Conservation (phyloP, 2,888 invertebrate species). For the Troilus luridus region DNA sequence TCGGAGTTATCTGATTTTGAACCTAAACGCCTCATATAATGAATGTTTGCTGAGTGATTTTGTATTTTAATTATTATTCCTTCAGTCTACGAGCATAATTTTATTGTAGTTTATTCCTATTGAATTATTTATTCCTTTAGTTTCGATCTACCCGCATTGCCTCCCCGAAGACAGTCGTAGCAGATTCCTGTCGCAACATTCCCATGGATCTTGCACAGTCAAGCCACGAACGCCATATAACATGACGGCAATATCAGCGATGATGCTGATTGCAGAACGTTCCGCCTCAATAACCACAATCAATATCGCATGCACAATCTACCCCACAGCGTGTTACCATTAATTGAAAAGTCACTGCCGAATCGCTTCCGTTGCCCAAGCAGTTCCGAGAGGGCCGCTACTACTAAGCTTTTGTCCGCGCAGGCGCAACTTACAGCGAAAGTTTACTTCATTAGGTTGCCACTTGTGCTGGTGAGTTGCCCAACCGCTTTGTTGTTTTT, state of each 20-base stretch:
- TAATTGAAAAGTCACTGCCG: constrained; percentile 21
- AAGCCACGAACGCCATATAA: neutral
- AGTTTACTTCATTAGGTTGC: constrained; percentile 37
- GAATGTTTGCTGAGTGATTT: no score
- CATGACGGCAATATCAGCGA: constrained; percentile 11
- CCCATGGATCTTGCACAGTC: neutral
- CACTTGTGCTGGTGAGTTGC: neutral
- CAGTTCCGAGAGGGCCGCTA: neutral
- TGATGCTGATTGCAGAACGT: constrained; percentile 23
- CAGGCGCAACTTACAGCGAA: constrained; percentile 33
- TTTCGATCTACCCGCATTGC: neutral
- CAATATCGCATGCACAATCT: constrained; percentile 15
- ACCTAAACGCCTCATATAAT: no score
- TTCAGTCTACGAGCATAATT: no score
- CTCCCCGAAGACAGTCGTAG: neutral
- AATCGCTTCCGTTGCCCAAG: constrained; percentile 30
- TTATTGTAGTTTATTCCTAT: neutral
- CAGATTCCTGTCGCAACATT: neutral
- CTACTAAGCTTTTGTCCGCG: constrained; percentile 25
- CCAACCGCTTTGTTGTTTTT: neutral
- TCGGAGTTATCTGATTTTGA: no score
- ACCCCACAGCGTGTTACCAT: neutral
- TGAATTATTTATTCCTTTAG: neutral
- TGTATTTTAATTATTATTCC: no score
- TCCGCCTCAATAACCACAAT: constrained; percentile 31